Conservation (phyloP, 2,797 vertebrate species). For the Hirundo rustica region DNA sequence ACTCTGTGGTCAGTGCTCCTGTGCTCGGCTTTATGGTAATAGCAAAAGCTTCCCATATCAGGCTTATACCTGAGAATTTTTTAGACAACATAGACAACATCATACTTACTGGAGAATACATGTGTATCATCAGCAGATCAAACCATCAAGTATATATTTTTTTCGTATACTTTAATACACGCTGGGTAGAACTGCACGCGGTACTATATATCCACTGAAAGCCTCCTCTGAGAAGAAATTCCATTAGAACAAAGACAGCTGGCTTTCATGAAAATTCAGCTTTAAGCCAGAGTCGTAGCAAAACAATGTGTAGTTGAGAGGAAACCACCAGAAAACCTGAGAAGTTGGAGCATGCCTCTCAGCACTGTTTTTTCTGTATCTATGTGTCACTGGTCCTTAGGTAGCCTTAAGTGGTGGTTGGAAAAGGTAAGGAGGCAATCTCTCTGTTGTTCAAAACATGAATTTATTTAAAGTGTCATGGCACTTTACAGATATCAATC, state of each 20-base stretch:
- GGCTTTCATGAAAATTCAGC: not conserved
- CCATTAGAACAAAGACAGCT: not conserved
- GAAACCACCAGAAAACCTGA: not conserved
- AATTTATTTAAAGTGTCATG: not conserved
- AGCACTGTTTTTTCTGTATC: not conserved
- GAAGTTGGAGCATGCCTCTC: not conserved
- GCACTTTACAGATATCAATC: not conserved
- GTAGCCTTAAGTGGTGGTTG: not conserved
- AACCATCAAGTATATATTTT: not conserved
- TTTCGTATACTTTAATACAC: not conserved
- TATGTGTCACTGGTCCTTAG: not conserved
- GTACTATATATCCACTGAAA: not conserved
- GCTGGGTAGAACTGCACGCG: not conserved
- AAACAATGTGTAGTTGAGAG: not conserved
- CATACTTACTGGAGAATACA: not conserved
- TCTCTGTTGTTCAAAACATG: not conserved
- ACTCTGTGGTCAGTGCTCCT: not conserved
- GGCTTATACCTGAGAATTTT: not conserved
- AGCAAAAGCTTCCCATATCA: not conserved
- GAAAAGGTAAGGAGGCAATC: not conserved
- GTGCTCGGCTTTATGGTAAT: not conserved
- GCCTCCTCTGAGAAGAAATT: not conserved
- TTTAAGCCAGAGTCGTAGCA: not conserved
- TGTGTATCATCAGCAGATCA: not conserved
- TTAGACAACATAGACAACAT: not conserved